Evolutionary conservation across 1,140 invertebrate species (phyloP).

Genomic region (Orchestia grillus): DNA sequence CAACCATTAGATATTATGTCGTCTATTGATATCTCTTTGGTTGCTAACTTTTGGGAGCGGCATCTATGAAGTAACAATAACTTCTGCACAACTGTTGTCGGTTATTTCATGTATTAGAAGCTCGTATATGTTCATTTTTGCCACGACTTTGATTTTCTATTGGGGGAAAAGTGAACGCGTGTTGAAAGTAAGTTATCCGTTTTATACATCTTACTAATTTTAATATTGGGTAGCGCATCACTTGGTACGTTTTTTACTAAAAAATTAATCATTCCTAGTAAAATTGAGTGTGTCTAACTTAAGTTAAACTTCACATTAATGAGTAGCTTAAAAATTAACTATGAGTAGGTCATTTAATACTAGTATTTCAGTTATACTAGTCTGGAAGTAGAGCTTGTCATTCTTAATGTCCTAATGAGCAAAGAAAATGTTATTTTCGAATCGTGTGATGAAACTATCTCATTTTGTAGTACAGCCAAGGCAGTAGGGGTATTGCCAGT

Average conservation of each 20-base stretch:
- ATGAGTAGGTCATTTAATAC: not conserved
- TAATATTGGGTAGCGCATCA: not conserved
- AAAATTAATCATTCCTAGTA: not conserved
- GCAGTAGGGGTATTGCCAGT: not conserved
- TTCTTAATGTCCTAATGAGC: not conserved
- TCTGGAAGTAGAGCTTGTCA: not conserved
- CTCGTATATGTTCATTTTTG: not conserved
- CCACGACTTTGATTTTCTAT: not conserved
- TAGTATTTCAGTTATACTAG: not conserved
- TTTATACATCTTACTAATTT: not conserved
- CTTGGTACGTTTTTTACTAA: not conserved
- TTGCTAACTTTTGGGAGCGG: too few species aligned
- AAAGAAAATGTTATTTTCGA: not conserved
- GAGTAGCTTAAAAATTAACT: not conserved
- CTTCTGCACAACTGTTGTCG: not conserved
- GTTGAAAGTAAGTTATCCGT: not conserved
- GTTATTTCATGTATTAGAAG: not conserved
- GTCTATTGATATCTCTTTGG: too few species aligned
- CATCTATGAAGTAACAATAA: not conserved
- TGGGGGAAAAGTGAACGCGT: not conserved
- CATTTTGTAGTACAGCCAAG: not conserved
- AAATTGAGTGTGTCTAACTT: not conserved
- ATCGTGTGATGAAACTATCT: not conserved
- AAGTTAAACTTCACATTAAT: not conserved
- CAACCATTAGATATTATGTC: too few species aligned